These are phyloP conservation scores for Limosa lapponica DNA, from an alignment of 2,797 vertebrate genomes.

Conservation along the genomic window DNA sequence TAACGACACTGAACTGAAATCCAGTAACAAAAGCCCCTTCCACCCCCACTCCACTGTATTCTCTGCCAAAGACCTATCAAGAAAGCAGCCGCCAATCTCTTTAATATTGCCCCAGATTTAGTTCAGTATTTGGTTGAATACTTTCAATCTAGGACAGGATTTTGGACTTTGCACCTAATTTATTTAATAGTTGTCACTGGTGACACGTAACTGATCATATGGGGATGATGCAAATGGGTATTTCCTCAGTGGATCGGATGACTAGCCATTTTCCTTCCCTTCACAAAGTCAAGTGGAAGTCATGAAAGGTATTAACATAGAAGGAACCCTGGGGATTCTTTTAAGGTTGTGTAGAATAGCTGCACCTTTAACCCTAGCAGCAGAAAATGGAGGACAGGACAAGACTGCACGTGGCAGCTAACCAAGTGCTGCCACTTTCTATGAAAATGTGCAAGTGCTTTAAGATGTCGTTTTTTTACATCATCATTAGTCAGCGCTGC, in stretches of 20 bases:
- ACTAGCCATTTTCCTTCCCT: background rate
- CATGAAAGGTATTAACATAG: background rate
- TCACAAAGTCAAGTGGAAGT: background rate
- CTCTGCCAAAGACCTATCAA: background rate
- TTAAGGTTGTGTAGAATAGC: background rate
- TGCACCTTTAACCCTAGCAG: background rate
- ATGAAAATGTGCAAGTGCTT: background rate
- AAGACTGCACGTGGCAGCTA: background rate
- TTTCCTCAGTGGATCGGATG: background rate
- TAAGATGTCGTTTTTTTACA: background rate
- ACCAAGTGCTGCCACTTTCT: background rate
- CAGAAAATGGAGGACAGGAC: background rate
- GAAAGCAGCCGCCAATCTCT: background rate
- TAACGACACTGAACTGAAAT: background rate
- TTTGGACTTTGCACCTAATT: background rate
- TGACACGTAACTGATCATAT: background rate
- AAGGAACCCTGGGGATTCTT: background rate
- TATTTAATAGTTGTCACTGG: background rate
- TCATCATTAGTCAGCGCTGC: background rate
- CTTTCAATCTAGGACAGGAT: background rate
- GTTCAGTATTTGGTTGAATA: background rate
- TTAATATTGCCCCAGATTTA: background rate
- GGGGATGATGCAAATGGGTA: background rate
- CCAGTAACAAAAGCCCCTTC: background rate
- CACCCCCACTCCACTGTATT: fast-evolving